Evolutionary conservation across 2,888 invertebrate species (phyloP).

Genomic region (Conops quadrifasciatus): DNA sequence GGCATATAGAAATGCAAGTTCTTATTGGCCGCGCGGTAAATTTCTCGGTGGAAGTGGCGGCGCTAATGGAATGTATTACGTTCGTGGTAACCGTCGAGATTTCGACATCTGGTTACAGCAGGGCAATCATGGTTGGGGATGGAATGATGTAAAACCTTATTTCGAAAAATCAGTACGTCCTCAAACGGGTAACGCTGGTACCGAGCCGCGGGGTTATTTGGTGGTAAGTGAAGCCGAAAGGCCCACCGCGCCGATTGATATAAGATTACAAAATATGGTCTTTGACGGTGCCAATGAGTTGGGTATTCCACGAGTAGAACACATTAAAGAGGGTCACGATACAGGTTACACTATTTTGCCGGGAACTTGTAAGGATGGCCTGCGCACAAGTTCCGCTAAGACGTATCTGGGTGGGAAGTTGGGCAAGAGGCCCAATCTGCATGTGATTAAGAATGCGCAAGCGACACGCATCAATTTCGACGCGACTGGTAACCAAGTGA

Average conservation of each 20-base stretch:
- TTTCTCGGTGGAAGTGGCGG: conserved; percentile 73
- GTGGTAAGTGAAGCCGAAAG: conserved; percentile 63
- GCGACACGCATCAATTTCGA: conserved; percentile 69
- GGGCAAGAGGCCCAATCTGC: conserved; percentile 68
- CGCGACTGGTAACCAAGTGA: conserved; percentile 61
- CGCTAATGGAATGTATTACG: conserved; percentile 74
- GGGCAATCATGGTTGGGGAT: conserved; percentile 76
- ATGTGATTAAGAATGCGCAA: conserved; percentile 69
- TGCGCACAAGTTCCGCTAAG: conserved; percentile 78
- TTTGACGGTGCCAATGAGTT: conserved; percentile 65
- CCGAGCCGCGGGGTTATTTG: conserved; percentile 59
- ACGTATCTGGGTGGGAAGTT: conserved; percentile 70
- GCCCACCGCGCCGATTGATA: conserved; percentile 34
- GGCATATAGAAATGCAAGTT: conserved; percentile 55
- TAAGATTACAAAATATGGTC: conserved; percentile 51
- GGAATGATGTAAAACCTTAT: conserved; percentile 78
- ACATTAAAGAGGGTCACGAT: conserved; percentile 63
- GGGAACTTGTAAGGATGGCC: conserved; percentile 70
- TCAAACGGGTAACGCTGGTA: conserved; percentile 45
- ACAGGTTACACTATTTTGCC: conserved; percentile 67
- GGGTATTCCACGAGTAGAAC: conserved; percentile 60
- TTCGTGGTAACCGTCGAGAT: conserved; percentile 72
- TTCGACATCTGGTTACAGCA: conserved; percentile 71
- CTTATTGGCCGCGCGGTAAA: conserved; percentile 71
- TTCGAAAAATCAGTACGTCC: conserved; percentile 75